Base-by-base conservation (phyloP, 2,797 vertebrate species). In the Ptychobarbus kaznakovi region DNA sequence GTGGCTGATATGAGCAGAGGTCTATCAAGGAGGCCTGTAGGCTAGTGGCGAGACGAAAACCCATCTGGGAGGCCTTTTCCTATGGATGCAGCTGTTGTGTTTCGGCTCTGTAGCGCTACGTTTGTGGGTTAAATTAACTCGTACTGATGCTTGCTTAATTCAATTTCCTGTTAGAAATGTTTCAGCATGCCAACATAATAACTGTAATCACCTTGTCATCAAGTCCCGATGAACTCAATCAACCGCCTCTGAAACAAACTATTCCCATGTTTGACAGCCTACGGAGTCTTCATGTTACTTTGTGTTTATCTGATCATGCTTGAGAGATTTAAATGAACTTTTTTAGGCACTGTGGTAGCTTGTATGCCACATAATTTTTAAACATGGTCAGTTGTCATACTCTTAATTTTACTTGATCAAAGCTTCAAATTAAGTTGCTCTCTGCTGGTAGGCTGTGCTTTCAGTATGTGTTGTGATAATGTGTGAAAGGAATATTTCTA, bases 331-430 rank as follows among this genome's bases (percentile, higher is more conserved):
- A 35, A 46, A 76, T 66, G 2, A 53, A 20, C 4, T 15, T 78
- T 89, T 77, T 65, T 66, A 75, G 51, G 56, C 82, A 93, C 89
- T 94, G 92, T 88, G 85, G 91, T 89, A 91, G 92, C 92, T 93
- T 95, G 93, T 96, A 94, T 93, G 82, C 92, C 92, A 86, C 86
- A 90, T 96, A 94, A 93, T 94, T 92, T 92, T 94, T 93, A 94
- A 94, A 96, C 95, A 97, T 97, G 96, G 96, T 97, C 96, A 97
- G 94, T 96, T 97, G 96, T 97, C 96, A 96, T 96, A 95, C 96
- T 96, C 93, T 93, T 95, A 95, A 95, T 95, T 95, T 95, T 95
- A 96, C 92, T 93, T 96, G 96, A 97, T 97, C 96, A 97, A 97
- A 97, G 95, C 93, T 93, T 97, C 95, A 95, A 96, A 94, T 96